A percentile compares a stretch with the other conserved stretches of the same genome.
Conservation (phyloP, 92 coral and sea anemone genomes). For the Epizoanthus ramosus region DNA sequence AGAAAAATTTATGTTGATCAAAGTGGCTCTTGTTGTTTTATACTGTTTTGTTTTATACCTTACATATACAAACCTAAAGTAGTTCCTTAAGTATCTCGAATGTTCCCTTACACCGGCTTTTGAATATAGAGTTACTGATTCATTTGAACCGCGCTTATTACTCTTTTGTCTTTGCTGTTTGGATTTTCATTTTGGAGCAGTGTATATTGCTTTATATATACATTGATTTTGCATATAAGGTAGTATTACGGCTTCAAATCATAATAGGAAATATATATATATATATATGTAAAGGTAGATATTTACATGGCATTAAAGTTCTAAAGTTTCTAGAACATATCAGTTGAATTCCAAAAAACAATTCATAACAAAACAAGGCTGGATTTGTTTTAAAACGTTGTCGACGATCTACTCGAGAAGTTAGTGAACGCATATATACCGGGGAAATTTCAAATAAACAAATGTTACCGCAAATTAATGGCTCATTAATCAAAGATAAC, state of each 20-base stretch:
- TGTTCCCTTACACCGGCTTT: background rate
- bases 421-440: background rate
- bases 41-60: background rate
- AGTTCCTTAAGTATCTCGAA: background rate
- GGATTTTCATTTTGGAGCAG: background rate
- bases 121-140: background rate
- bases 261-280: background rate
- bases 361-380: background rate
- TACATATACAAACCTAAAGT: background rate
- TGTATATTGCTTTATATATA: too few species aligned
- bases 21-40: background rate
- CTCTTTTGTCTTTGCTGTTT: background rate
- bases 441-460: background rate
- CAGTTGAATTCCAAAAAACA: background rate
- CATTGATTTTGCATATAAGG: too few species aligned
- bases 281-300: background rate
- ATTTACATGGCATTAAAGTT: background rate
- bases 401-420: background rate
- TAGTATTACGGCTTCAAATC: background rate
- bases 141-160: background rate
- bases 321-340: background rate
- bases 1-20: background rate
- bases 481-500: constrained; percentile 4
- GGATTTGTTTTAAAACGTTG: background rate
- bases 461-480: constrained; percentile 10